Base-by-base conservation (phyloP, 2,888 invertebrate genomes). In the Andrena marginata region DNA sequence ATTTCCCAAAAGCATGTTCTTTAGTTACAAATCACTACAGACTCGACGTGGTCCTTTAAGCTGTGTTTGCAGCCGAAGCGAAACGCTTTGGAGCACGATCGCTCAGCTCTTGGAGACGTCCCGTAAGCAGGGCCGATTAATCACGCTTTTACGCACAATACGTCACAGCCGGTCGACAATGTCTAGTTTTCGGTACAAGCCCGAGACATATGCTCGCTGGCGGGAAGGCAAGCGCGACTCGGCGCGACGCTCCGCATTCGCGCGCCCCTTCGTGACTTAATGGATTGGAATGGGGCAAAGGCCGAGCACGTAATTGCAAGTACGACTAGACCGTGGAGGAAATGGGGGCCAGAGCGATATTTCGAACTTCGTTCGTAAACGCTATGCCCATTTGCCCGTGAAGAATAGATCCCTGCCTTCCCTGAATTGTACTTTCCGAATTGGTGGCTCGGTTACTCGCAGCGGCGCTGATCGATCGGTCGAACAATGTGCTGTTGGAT, bases 241-340 rank as follows among this genome's bases (percentile, higher is more conserved):
- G 77, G 68, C 69, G 85, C 72, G 77, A 68, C 71, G 85, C 49
- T 70, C 79, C 79, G 77, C 64, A 82, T 80, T 83, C 74, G 74
- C 77, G 73, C 80, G 78, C 82, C 88, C 84, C 77, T 88, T 77
- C 79, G 82, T 77, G 85, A 82, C 76, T 85, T 84, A 86, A 90
- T 89, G 86, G 87, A 87, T 87, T 86, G 87, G 84, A 85, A 89
- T 85, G 85, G 85, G 87, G 82, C 85, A 81, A 86, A 89, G 89
- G 82, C 85, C 89, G 86, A 90, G 85, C 86, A 89, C 85, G 86
- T 91, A 90, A 90, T 91, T 91, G 87, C 87, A 76, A 87, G 78
- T 81, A 78, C 80, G 71, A 49, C 78, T 74, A 64, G 72, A 76
- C 62, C 62, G 67, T 59, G 13, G 63, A 77, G 70, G 49, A 69